Percentiles rank a stretch among this genome's conserved stretches.
phyloP scores from a whole-genome alignment of 2,888 invertebrate genomes.

The Tenthredo distinguenda region DNA sequence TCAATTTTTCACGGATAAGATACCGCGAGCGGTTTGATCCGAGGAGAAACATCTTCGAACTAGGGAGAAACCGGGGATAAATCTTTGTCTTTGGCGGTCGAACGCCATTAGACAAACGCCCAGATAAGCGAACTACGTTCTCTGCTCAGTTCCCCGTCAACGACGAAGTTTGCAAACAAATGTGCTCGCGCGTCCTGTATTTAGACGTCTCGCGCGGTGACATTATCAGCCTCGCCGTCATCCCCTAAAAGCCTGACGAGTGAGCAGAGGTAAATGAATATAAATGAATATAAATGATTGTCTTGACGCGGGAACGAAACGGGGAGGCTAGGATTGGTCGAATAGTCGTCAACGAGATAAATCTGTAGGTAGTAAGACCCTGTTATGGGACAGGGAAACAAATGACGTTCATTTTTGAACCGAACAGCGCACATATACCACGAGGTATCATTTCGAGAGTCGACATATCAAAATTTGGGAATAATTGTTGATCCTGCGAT shows the following conservation, averaged over 20 bases:
- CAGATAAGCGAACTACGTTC: conserved; percentile 44
- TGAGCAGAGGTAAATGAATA: conserved; percentile 56
- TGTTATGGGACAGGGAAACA: conserved; percentile 17
- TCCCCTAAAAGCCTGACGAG: conserved; percentile 53
- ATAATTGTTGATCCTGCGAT: background rate
- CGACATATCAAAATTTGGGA: background rate
- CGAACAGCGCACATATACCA: background rate
- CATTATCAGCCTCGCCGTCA: conserved; percentile 58
- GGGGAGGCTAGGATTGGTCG: conserved; percentile 43
- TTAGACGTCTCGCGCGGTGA: conserved; percentile 61
- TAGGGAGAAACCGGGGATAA: conserved; percentile 5
- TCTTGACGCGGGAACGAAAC: conserved; percentile 46
- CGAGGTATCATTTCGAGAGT: background rate
- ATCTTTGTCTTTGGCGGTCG: conserved; percentile 52
- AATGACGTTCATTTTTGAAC: conserved; percentile 19
- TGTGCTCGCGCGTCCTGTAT: conserved; percentile 59
- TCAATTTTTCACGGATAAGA: background rate
- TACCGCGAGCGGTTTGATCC: background rate
- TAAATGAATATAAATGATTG: conserved; percentile 60
- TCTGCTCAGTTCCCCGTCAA: conserved; percentile 47
- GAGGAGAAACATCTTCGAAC: background rate
- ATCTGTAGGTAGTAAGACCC: conserved; percentile 35
- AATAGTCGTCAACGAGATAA: conserved; percentile 48
- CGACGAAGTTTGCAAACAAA: conserved; percentile 60
- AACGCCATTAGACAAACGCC: conserved; percentile 51